Conservation (phyloP, 1,140 invertebrate species). For the Temnothorax longispinosus region DNA sequence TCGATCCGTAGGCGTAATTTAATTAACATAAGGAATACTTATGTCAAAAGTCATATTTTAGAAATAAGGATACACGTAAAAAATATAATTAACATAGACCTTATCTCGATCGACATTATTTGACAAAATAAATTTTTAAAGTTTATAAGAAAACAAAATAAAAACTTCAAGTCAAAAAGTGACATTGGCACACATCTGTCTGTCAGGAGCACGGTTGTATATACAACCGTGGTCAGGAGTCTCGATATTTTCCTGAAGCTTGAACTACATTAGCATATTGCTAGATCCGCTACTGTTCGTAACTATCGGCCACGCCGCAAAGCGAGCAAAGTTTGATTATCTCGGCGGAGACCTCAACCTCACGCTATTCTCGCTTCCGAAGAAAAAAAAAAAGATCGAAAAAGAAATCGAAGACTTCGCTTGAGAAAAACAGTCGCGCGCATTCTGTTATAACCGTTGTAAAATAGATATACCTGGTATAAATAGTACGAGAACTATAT, state of each 20-base stretch:
- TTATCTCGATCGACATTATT: neutral
- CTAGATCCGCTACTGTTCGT: neutral
- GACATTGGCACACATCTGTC: neutral
- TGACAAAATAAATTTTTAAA: neutral
- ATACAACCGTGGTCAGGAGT: too few relatives aligned
- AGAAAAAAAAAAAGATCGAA: slow-evolving; percentile 9
- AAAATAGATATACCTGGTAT: slow-evolving; percentile 71
- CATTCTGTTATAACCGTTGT: slow-evolving; percentile 51
- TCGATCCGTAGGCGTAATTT: neutral
- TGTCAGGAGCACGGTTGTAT: too few relatives aligned
- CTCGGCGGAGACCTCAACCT: slow-evolving; percentile 39
- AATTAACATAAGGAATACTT: neutral
- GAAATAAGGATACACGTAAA: neutral
- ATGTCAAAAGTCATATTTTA: neutral
- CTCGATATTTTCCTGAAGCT: neutral
- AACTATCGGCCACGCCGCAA: neutral
- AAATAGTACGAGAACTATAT: slow-evolving; percentile 78
- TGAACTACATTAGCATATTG: neutral
- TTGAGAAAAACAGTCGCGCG: slow-evolving; percentile 12
- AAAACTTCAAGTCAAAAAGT: neutral
- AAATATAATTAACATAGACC: neutral
- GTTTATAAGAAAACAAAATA: neutral
- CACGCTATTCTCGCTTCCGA: slow-evolving; percentile 33
- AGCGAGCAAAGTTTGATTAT: neutral
- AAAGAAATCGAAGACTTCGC: slow-evolving; percentile 16